Base-by-base conservation (phyloP, 2,113 vertebrate genomes). In the Hymenochirus boettgeri region DNA sequence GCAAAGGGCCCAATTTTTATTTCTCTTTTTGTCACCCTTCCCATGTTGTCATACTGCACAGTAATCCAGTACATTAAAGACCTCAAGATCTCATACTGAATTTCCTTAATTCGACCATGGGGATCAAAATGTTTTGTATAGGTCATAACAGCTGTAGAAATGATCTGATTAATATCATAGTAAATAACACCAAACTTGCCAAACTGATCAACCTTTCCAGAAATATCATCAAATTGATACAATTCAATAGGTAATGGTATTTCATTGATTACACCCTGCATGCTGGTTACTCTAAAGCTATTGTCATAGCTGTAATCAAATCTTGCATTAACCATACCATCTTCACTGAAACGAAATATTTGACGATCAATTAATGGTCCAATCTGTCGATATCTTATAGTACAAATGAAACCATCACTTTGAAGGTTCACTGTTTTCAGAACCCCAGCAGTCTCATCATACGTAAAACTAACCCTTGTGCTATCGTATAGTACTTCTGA, bases 221-320 rank as follows among this genome's bases (percentile, higher is more conserved):
- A 98, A 77, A 99, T 97, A 75, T 99, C 96, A 2, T 99, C 95
- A 31, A 96, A 99, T 80, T 98, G 96, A 73, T 97, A 99, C 9
- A 99, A 91, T 66, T 99, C 96, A 15, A 99, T 99, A 62, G 96
- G 96, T 65, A 99, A 51, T 0, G 96, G 96, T 0, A 93, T 98
- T 74, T 99, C 96, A 15, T 99, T 98, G 85, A 99, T 98, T 72
- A 99, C 96, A 0, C 94, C 95, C 72, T 99, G 96, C 85, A 99
- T 92, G 70, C 95, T 98, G 73, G 95, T 97, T 63, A 99, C 93
- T 29, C 96, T 89, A 69, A 99, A 90, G 76, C 92, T 98, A 61
- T 92, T 93, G 84, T 99, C 96, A 3, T 99, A 98, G 72, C 95
- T 98, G 62, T 99, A 99, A 83, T 99, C 96, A 59, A 98, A 99